Evolutionary conservation across 2,797 vertebrate genomes (phyloP).

Genomic region (Heterohyrax brucei): DNA sequence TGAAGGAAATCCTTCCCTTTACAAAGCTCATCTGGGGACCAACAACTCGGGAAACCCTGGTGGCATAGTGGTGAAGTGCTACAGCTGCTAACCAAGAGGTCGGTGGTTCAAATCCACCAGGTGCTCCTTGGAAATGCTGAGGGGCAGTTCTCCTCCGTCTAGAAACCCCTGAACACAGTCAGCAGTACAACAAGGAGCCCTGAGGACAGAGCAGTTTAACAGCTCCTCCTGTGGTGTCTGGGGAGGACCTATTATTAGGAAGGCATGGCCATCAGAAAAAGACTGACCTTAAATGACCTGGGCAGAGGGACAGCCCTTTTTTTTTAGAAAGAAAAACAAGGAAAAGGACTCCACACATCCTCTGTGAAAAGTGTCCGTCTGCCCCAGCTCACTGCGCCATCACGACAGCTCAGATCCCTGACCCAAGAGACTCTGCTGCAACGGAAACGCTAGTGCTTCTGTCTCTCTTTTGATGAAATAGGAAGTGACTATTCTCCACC

Average conservation of each 20-base stretch:
- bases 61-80: too few relatives aligned
- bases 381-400: background rate
- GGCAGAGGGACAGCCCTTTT: background rate
- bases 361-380: background rate
- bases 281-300: background rate
- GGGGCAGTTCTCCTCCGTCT: too few relatives aligned
- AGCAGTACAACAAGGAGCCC: too few relatives aligned
- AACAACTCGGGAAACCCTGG: background rate
- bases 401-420: background rate
- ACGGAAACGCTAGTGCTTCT: background rate
- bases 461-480: background rate
- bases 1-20: background rate
- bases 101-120: too few relatives aligned
- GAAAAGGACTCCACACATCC: background rate
- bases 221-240: background rate
- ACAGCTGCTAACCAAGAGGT: too few relatives aligned
- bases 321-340: conserved; percentile 43
- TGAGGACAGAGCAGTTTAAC: background rate
- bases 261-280: background rate
- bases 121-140: too few relatives aligned
- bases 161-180: too few relatives aligned
- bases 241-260: background rate
- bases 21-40: background rate
- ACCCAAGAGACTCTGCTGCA: background rate
- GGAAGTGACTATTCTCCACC: background rate